Percentiles rank a stretch among this genome's conserved stretches.
Evolutionary conservation across 92 coral and sea anemone genomes (phyloP).

Genomic region (Diadumene lineata): DNA sequence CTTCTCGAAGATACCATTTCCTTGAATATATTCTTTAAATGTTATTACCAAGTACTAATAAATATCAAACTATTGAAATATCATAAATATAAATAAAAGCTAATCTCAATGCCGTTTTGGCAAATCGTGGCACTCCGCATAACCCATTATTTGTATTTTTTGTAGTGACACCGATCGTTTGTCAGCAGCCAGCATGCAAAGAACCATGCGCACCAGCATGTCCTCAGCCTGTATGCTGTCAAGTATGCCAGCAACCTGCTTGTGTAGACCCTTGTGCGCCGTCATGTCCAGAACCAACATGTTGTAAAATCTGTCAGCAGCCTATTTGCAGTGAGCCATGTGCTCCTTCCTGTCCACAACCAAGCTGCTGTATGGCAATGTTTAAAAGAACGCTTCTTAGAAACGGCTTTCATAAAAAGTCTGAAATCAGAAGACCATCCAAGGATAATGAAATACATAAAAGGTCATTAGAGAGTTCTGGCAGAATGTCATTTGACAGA

Average conservation of each 20-base stretch:
- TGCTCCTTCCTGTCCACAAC: slow-evolving; percentile 46
- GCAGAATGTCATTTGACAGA: not conserved
- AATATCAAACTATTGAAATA: too few relatives aligned
- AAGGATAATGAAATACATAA: not conserved
- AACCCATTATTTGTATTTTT: not conserved
- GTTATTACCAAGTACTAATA: too few relatives aligned
- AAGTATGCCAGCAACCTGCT: slow-evolving; percentile 12
- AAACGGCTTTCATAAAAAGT: not conserved
- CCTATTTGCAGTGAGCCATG: slow-evolving; percentile 30
- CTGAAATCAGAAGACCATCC: not conserved
- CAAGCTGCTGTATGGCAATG: slow-evolving; percentile 24
- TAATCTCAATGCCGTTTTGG: too few relatives aligned
- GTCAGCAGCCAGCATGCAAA: slow-evolving; percentile 23
- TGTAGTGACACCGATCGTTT: slow-evolving; percentile 8
- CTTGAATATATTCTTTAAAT: too few relatives aligned
- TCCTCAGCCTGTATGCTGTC: slow-evolving; percentile 43
- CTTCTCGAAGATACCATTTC: too few relatives aligned
- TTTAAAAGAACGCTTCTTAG: not conserved
- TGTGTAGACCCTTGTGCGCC: not conserved
- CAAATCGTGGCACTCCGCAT: too few relatives aligned
- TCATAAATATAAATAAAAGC: too few relatives aligned
- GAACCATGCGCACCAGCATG: slow-evolving; percentile 51
- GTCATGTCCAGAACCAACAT: not conserved
- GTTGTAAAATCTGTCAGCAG: slow-evolving; percentile 12
- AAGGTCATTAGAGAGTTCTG: not conserved